Evolutionary conservation across 2,797 vertebrate genomes (phyloP).

Genomic region (Myotis myotis): DNA sequence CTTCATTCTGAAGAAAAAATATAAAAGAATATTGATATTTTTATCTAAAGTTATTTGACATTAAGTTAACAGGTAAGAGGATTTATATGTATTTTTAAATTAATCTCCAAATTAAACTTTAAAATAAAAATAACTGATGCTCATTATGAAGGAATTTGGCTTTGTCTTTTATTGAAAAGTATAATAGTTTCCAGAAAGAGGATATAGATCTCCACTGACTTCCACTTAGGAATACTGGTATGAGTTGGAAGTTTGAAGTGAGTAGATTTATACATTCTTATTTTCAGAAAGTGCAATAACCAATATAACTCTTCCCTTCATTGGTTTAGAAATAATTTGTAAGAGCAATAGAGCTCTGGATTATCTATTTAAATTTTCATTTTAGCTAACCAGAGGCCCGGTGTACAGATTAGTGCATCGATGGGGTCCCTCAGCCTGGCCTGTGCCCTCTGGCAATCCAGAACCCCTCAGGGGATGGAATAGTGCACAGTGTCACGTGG

Average conservation of each 20-base stretch:
- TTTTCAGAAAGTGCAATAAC: not conserved
- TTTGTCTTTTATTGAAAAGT: not conserved
- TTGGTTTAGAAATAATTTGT: not conserved
- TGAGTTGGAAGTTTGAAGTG: not conserved
- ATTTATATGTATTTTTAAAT: not conserved
- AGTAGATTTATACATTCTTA: not conserved
- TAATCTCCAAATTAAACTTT: not conserved
- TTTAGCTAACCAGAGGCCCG: not conserved
- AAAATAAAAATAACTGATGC: not conserved
- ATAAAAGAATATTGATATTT: not conserved
- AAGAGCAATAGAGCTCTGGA: not conserved
- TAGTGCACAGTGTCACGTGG: too few species aligned
- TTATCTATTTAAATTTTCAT: not conserved
- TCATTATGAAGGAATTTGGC: not conserved
- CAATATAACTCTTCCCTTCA: not conserved
- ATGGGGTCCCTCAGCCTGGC: too few species aligned
- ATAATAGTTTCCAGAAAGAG: not conserved
- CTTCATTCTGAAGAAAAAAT: not conserved
- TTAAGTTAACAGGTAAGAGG: not conserved
- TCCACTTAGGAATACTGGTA: not conserved
- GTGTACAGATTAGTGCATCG: too few species aligned
- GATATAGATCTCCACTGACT: not conserved
- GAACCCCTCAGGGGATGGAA: too few species aligned
- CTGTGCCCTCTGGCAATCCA: too few species aligned
- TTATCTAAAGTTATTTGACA: not conserved